Evolutionary conservation across 1,140 invertebrate species (phyloP).

Genomic region (Drosophila lini): DNA sequence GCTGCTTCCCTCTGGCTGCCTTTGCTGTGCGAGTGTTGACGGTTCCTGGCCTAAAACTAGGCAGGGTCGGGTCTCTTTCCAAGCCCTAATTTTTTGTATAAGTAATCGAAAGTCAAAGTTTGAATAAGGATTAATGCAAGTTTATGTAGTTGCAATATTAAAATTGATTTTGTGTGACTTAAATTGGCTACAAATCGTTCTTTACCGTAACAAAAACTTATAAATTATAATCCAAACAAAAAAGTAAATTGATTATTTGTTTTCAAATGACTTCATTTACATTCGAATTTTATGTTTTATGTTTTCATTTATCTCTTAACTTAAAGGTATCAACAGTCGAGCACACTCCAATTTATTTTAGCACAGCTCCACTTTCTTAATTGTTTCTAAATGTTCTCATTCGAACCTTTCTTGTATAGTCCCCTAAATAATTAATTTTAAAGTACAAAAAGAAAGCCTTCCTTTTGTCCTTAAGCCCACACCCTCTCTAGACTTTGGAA

Average conservation of each 20-base stretch:
- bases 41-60: slow-evolving; percentile 5
- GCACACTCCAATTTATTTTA: too few species aligned
- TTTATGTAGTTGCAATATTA: neutral
- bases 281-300: too few species aligned
- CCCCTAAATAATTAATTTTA: neutral
- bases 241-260: too few species aligned
- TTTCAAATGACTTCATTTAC: too few species aligned
- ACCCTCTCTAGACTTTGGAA: neutral
- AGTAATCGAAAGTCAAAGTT: neutral
- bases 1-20: slow-evolving; percentile 6
- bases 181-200: too few species aligned
- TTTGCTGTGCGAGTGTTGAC: slow-evolving; percentile 11
- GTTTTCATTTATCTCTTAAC: too few species aligned
- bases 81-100: neutral
- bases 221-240: too few species aligned
- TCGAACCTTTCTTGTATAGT: neutral
- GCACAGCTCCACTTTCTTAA: too few species aligned
- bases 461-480: neutral
- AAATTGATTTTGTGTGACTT: neutral
- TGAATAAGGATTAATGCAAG: neutral
- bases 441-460: neutral
- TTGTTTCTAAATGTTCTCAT: neutral
- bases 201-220: too few species aligned
- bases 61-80: neutral
- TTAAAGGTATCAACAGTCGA: too few species aligned